Conservation (phyloP, 2,888 invertebrate species). For the Branchellion lobata region DNA sequence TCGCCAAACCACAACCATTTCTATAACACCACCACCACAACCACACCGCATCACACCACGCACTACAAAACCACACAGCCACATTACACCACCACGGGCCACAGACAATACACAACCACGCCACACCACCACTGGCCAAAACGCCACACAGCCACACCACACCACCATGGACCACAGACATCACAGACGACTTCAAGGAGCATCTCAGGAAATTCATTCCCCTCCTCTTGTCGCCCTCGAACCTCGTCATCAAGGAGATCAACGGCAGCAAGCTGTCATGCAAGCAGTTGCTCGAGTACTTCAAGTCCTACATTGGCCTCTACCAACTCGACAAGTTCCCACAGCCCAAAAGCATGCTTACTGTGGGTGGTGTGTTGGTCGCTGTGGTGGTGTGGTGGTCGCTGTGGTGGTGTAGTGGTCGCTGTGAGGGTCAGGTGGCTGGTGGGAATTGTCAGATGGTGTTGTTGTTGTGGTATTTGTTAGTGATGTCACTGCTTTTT, state of each 20-base stretch:
- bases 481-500: too few relatives aligned
- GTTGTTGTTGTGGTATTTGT: too few relatives aligned
- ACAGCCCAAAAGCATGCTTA: slow-evolving; percentile 97
- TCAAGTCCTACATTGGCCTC: slow-evolving; percentile 94
- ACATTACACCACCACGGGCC: too few relatives aligned
- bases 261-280: slow-evolving; percentile 90
- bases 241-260: slow-evolving; percentile 91
- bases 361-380: slow-evolving; percentile 76
- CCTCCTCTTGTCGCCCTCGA: slow-evolving; percentile 82
- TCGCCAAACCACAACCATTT: neutral
- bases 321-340: slow-evolving; percentile 96
- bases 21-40: too few relatives aligned
- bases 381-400: too few relatives aligned
- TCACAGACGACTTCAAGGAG: slow-evolving; percentile 86
- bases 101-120: neutral
- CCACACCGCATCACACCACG: neutral
- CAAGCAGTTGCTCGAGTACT: slow-evolving; percentile 91
- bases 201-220: slow-evolving; percentile 83
- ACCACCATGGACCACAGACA: slow-evolving; percentile 68
- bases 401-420: too few relatives aligned
- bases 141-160: neutral
- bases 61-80: too few relatives aligned
- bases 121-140: neutral
- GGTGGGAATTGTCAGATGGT: neutral
- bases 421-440: neutral